These are phyloP conservation scores for Proales similis DNA, from an alignment of 1,140 invertebrate species.

Conservation along the genomic window DNA sequence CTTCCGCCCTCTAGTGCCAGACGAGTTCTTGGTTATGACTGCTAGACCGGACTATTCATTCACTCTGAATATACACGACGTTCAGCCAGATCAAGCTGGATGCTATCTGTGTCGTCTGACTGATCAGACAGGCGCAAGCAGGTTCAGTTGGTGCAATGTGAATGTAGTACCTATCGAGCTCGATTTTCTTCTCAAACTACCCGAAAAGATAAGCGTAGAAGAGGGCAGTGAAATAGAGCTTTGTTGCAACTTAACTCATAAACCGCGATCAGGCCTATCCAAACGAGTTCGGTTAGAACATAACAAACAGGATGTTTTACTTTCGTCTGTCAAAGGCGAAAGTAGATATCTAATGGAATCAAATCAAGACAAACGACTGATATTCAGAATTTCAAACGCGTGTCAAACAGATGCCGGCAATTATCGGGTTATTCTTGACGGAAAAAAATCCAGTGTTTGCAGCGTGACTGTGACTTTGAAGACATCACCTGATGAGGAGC, in stretches of 20 bases:
- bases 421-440: neutral
- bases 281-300: neutral
- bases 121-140: too few relatives aligned
- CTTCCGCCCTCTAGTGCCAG: neutral
- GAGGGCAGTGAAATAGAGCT: neutral
- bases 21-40: neutral
- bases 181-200: neutral
- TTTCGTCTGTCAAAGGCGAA: too few relatives aligned
- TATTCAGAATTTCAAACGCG: neutral
- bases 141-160: neutral
- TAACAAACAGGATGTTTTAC: too few relatives aligned
- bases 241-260: neutral
- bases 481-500: neutral
- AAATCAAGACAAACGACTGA: neutral
- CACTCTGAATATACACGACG: neutral
- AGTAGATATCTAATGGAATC: too few relatives aligned
- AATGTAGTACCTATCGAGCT: neutral
- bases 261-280: neutral
- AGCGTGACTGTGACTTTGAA: neutral
- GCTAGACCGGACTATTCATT: neutral
- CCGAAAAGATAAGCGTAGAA: neutral
- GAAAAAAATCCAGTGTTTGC: neutral
- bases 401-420: neutral
- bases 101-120: neutral
- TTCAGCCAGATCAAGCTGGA: neutral